Conservation (phyloP, 2,797 vertebrate genomes). For the Danio albolineatus region DNA sequence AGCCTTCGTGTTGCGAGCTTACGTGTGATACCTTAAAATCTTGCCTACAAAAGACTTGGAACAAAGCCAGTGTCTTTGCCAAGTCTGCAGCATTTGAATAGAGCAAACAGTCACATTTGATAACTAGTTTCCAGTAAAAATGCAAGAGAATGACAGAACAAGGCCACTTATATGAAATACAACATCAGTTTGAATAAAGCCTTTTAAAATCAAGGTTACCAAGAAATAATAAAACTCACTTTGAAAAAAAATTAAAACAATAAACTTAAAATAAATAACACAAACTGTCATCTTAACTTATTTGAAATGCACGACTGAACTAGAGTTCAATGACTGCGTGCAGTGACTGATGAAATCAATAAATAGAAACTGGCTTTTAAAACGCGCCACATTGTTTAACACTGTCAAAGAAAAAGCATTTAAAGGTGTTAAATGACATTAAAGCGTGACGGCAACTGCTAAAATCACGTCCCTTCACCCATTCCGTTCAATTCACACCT, state of each 20-base stretch:
- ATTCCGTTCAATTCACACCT: background rate
- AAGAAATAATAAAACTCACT: background rate
- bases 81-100: background rate
- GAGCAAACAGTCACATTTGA: background rate
- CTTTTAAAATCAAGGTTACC: background rate
- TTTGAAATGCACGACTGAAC: slow-evolving; percentile 18
- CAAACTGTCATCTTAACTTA: slow-evolving; percentile 1
- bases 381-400: slow-evolving; percentile 29
- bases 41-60: background rate
- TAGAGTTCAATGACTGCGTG: background rate
- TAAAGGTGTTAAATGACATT: slow-evolving; percentile 26
- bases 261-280: background rate
- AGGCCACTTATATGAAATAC: background rate
- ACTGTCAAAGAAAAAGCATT: background rate
- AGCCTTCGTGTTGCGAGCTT: background rate
- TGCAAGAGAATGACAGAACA: background rate
- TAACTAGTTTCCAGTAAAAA: background rate
- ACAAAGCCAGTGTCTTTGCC: background rate
- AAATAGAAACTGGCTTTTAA: slow-evolving; percentile 11
- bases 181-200: background rate
- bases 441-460: background rate
- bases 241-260: background rate
- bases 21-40: background rate
- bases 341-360: slow-evolving; percentile 17
- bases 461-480: background rate